Evolutionary conservation across 1,140 invertebrate genomes (phyloP), one percentile per base, ranked within the genome.

Genomic region (Schlechtendalia chinensis): DNA sequence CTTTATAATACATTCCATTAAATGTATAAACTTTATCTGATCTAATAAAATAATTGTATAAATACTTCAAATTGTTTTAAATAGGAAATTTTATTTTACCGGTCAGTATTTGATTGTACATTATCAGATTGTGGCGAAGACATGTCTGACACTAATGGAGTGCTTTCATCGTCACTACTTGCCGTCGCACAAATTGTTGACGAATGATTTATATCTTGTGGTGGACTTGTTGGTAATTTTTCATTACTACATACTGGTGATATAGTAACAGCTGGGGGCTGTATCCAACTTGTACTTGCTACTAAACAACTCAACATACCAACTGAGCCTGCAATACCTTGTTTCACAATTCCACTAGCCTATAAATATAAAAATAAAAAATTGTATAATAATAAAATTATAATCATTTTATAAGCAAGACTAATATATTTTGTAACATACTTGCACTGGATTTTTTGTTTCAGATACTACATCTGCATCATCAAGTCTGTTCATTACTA

Each of bases 131-230:
- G 81, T 2, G 87, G 87, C 0, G 87, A 87, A 1, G 86, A 86
- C 14, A 87, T 39, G 79, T 88, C 85, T 0, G 88, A 88, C 11
- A 91, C 89, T 10, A 91, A 85, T 29, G 90, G 90, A 16, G 89
- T 90, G 0, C 89, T 89, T 83, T 91, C 90, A 82, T 90, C 89
- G 82, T 90, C 90, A 83, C 71, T 77, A 50, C 81, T 81, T 58
- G 29, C 59, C 10, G 71, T 58, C 6, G 81, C 75, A 63, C 75
- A 79, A 0, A 79, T 39, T 29, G 58, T 58, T 75, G 72, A 75
- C 45, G 75, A 79, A 63, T 59, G 56, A 54, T 61, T 79, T 24
- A 22, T 50, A 27, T 79, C 75, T 79, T 63, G 75, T 29, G 39
- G 45, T 47, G 75, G 39, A 63, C 75, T 79, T 11, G 58, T 63